Percentiles rank a stretch among this genome's conserved stretches.
These are phyloP conservation scores for Hystrix brachyura DNA, from an alignment of 2,113 vertebrate species.

Conservation along the genomic window DNA sequence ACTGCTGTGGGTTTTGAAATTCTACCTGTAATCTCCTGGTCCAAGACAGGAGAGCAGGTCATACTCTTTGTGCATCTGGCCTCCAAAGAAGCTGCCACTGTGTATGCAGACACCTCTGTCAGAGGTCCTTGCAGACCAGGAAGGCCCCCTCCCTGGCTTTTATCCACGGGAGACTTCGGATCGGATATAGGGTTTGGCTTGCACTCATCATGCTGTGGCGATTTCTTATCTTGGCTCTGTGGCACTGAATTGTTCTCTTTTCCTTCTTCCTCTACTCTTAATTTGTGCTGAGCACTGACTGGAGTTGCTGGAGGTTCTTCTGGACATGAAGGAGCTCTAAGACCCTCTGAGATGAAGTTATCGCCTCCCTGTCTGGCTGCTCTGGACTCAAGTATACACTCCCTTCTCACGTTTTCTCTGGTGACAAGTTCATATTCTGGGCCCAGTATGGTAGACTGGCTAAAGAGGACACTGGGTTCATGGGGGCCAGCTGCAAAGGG, in stretches of 20 bases:
- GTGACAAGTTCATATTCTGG: background rate
- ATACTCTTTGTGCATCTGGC: fast-evolving
- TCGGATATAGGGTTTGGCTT: background rate
- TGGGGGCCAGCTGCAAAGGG: background rate
- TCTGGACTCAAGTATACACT: background rate
- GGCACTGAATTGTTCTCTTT: background rate
- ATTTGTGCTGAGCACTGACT: fast-evolving
- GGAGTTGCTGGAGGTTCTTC: fast-evolving
- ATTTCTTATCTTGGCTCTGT: constrained; percentile 3
- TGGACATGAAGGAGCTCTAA: background rate
- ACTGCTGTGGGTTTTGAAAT: background rate
- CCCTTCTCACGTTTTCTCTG: background rate
- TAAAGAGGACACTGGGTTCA: fast-evolving
- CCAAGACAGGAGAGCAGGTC: background rate
- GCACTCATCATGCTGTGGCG: background rate
- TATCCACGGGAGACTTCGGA: background rate
- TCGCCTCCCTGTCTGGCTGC: fast-evolving
- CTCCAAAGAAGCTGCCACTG: background rate
- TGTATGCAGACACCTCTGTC: background rate
- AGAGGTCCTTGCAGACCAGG: fast-evolving
- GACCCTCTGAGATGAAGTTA: fast-evolving
- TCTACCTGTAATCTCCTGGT: fast-evolving
- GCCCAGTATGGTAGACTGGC: fast-evolving
- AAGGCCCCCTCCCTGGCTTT: background rate
- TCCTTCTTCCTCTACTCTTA: background rate